Base-by-base conservation (phyloP, 2,888 invertebrate genomes). In the Coecobrya sp. region DNA sequence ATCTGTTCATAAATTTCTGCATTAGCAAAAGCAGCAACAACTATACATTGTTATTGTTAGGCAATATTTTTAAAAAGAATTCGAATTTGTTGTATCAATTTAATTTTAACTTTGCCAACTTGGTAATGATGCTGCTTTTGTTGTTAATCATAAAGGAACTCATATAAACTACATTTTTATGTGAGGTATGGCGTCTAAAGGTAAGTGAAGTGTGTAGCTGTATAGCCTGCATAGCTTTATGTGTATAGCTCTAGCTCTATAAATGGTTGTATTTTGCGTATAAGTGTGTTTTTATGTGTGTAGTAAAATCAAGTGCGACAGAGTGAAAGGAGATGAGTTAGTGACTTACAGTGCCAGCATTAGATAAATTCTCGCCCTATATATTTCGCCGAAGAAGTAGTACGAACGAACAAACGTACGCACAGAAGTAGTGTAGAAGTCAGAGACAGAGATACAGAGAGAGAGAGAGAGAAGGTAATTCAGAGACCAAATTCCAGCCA, bases 321-420 rank as follows among this genome's bases (percentile, higher is more conserved):
- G 91, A 92, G 91, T 92, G 87, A 92, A 92, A 92, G 91, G 91
- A 92, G 87, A 92, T 92, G 91, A 92, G 91, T 91, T 86, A 93
- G 88, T 87, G 92, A 93, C 93, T 93, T 93, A 93, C 93, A 93
- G 93, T 92, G 93, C 90, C 93, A 92, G 93, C 82, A 87, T 89
- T 93, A 89, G 89, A 89, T 87, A 93, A 93, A 93, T 93, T 93
- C 89, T 93, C 92, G 93, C 92, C 93, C 93, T 93, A 92, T 91
- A 87, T 92, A 87, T 92, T 92, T 92, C 84, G 87, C 91, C 87
- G 91, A 81, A 92, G 91, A 86, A 91, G 91, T 42, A 42, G 91
- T 92, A 92, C 91, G 84, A 62, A 91, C 86, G 91, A 85, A 81
- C 68, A 70, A 86, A 70, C 76, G 81, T 90, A 79, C 81, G 86